Evolutionary conservation across 2,888 invertebrate species (phyloP), one percentile per base, ranked within the genome.

Genomic region (Oeneis ivallda): DNA sequence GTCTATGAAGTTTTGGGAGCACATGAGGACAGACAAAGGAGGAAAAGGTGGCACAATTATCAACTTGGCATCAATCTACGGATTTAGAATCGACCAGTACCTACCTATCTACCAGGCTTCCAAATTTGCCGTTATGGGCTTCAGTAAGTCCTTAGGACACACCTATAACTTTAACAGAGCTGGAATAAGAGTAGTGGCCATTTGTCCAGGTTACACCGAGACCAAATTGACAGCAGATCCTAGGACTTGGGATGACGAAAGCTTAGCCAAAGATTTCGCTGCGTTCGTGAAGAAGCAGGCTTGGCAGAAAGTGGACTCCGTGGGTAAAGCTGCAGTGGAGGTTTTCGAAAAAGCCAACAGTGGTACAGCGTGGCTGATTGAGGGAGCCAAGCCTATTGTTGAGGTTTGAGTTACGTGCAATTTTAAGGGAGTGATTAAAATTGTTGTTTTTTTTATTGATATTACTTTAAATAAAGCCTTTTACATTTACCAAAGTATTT

Each of bases 51-150:
- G 95, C 0, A 91, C 92, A 0, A 92, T 95, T 56, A 87, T 95
- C n/a, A 95, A 95, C 76, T 84, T 94, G 26, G 90, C 94, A 0
- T 94, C 95, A 0, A 92, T 93, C 26, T 90, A 93, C 66, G 94
- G 94, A 0, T 86, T 91, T 53, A 84, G 87, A 72, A 81, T 92
- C 0, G 83, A 91, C 49, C 89, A 89, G 34, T 92, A 86, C 37
- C 76, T 90, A 15, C 94, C 94, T 0, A 81, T 93, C n/a, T 94
- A 94, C 76, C 92, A 92, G 32, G 93, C 93, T 0, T 93, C 94
- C 0, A 94, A 94, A 77, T 92, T 89, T 66, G 93, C 93, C 9
- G 92, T 93, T 2, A 79, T 73, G 70, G 76, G 75, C n/a, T 85
- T 93, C 68, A 90, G 90, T 13, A 87, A 86, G 63, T 92, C 93